Conservation (phyloP, 2,888 invertebrate species). For the Heliconius charithonia region DNA sequence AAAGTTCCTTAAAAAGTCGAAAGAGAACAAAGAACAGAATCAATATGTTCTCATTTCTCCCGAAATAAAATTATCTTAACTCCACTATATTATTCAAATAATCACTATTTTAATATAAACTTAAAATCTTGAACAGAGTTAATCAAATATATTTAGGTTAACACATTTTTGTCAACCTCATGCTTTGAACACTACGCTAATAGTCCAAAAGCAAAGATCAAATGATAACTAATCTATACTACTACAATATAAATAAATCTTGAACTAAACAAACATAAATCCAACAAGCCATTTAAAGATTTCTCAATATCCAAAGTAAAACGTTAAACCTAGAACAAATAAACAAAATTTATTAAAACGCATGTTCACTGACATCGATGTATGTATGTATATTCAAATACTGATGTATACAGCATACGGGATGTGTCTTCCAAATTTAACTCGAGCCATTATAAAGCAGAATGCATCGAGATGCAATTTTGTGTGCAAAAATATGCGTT, state of each 20-base stretch:
- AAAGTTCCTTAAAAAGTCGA: background rate
- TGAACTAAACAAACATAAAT: constrained; percentile 30
- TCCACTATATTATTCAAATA: background rate
- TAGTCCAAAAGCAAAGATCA: too few species aligned
- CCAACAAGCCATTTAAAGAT: constrained; percentile 26
- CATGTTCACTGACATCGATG: constrained; percentile 8
- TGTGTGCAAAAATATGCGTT: constrained; percentile 45
- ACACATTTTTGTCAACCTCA: too few species aligned
- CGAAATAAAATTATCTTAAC: background rate
- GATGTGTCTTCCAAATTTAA: constrained; percentile 62
- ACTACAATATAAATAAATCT: background rate
- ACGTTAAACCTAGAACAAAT: constrained; percentile 40
- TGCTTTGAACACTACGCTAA: too few species aligned
- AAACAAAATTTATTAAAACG: constrained; percentile 54
- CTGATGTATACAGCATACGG: constrained; percentile 52
- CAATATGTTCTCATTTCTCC: background rate
- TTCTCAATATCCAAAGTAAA: constrained; percentile 35
- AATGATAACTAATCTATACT: background rate
- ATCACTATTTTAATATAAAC: background rate
- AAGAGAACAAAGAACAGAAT: background rate
- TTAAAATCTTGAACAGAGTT: too few species aligned
- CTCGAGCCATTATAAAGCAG: constrained; percentile 56
- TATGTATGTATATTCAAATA: constrained; percentile 42
- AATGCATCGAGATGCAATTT: constrained; percentile 49
- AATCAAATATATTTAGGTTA: too few species aligned